Evolutionary conservation across 2,888 invertebrate species (phyloP), one percentile per base, ranked within the genome.

Genomic region (Mayetiola destructor): DNA sequence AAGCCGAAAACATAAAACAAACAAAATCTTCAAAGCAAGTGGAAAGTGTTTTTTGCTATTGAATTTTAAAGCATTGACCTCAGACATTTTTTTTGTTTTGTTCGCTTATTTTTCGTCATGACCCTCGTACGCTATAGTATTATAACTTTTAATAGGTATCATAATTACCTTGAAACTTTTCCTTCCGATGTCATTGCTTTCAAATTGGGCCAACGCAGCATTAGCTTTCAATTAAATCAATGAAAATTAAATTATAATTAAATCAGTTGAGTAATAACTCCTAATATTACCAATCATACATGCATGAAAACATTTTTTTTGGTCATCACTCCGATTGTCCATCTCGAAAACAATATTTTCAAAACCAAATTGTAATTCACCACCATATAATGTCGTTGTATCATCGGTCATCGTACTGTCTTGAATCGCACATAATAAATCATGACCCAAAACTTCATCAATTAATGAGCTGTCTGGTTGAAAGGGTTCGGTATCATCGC

Each of bases 161-260:
- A n/a, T n/a, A n/a, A n/a, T 61, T 65, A 72, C 72, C 69, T 81
- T 84, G 67, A 88, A 85, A 2, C 88, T 88, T 67, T 81, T 79
- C 53, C 87, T 77, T 0, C 84, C 86, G 60, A 89, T 88, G 67
- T 89, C 88, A 68, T 80, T 88, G 20, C 87, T 88, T 71, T 88
- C 88, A 59, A 88, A 88, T 63, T 86, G 82, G 1, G 88, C 88
- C 64, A 89, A 72, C n/a, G 65, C 87, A 87, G 68, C 87, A 87
- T 66, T 82, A 85, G 61, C 81, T 82, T n/a, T n/a, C n/a, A 52
- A 79, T 77, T 57, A 81, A 80, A 63, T 80, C n/a, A n/a, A n/a
- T 20, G n/a, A n/a, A n/a, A n/a, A n/a, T n/a, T n/a, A n/a, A n/a
- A n/a, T n/a, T n/a, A n/a, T n/a, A n/a, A n/a, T n/a, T n/a, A n/a